phyloP scores from a whole-genome alignment of 1,140 invertebrate genomes.

The Drosophila orosa region DNA sequence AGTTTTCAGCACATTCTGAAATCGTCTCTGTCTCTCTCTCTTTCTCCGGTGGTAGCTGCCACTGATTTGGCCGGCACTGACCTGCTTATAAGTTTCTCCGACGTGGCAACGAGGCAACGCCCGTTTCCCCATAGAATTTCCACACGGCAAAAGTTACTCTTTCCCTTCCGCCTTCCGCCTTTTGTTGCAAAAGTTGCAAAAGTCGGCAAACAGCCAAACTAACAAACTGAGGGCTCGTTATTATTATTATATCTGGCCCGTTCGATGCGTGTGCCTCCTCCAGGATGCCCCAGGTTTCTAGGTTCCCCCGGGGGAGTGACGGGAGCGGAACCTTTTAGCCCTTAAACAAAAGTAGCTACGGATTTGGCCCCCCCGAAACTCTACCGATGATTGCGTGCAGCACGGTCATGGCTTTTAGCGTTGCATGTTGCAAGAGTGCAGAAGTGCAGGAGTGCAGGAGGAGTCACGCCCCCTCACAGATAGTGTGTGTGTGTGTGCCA shows the following conservation, averaged over 20 bases:
- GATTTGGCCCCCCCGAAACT: conserved; percentile 57
- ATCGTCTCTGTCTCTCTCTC: conserved; percentile 55
- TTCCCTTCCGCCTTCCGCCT: conserved; percentile 12
- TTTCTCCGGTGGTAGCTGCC: conserved; percentile 41
- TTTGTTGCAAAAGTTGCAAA: conserved; percentile 61
- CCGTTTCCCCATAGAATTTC: conserved; percentile 51
- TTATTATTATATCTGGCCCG: conserved; percentile 71
- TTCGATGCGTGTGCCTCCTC: conserved; percentile 58
- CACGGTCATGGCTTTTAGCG: conserved; percentile 72
- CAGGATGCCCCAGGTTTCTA: not conserved
- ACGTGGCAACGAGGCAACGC: conserved; percentile 31
- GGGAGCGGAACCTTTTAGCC: conserved; percentile 58
- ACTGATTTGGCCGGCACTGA: conserved; percentile 52
- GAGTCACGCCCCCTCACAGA: conserved; percentile 55
- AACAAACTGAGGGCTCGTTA: conserved; percentile 71
- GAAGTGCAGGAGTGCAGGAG: conserved; percentile 6
- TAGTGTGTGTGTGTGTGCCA: not conserved
- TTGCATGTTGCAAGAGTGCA: conserved; percentile 56
- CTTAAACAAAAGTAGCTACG: conserved; percentile 73
- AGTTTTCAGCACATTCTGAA: conserved; percentile 72
- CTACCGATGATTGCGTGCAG: conserved; percentile 66
- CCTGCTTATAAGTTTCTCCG: conserved; percentile 74
- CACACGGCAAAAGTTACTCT: conserved; percentile 54
- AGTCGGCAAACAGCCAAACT: conserved; percentile 73
- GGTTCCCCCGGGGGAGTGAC: not conserved